phyloP scores from a whole-genome alignment of 2,888 invertebrate species.

The Mellilla xanthometata region DNA sequence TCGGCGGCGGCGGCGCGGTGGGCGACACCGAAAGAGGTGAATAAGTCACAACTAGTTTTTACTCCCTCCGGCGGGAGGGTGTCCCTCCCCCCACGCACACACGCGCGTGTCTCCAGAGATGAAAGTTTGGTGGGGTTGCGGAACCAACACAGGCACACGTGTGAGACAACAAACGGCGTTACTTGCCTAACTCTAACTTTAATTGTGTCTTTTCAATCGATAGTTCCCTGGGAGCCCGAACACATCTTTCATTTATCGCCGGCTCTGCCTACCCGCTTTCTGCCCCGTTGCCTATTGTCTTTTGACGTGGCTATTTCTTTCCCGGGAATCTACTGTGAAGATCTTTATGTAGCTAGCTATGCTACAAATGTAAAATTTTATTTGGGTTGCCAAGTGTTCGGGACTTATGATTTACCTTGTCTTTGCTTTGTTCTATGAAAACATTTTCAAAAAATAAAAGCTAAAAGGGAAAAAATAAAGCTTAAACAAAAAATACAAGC shows the following conservation, averaged over 20 bases:
- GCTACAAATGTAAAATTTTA: constrained; percentile 7
- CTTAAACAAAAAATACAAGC: neutral
- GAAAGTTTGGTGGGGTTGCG: constrained; percentile 80
- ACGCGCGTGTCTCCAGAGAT: constrained; percentile 70
- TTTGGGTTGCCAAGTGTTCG: neutral
- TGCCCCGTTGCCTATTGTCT: constrained; percentile 38
- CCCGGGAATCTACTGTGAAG: constrained; percentile 18
- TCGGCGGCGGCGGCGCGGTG: constrained; percentile 56
- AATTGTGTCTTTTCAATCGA: constrained; percentile 83
- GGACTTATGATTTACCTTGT: neutral
- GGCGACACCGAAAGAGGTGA: constrained; percentile 82
- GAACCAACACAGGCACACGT: constrained; percentile 68
- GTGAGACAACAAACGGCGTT: constrained; percentile 76
- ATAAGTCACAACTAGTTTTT: constrained; percentile 80
- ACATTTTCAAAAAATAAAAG: neutral
- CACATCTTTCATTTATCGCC: constrained; percentile 52
- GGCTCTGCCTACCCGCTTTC: constrained; percentile 36
- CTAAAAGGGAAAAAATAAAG: neutral
- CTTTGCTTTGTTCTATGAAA: neutral
- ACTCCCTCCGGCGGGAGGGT: constrained; percentile 75
- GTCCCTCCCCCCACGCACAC: constrained; percentile 48
- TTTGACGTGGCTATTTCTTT: constrained; percentile 42
- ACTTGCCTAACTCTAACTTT: constrained; percentile 80
- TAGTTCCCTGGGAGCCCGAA: constrained; percentile 56
- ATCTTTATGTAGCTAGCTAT: constrained; percentile 11